Evolutionary conservation across 2,113 vertebrate species (phyloP).

Genomic region (Malurus melanocephalus): DNA sequence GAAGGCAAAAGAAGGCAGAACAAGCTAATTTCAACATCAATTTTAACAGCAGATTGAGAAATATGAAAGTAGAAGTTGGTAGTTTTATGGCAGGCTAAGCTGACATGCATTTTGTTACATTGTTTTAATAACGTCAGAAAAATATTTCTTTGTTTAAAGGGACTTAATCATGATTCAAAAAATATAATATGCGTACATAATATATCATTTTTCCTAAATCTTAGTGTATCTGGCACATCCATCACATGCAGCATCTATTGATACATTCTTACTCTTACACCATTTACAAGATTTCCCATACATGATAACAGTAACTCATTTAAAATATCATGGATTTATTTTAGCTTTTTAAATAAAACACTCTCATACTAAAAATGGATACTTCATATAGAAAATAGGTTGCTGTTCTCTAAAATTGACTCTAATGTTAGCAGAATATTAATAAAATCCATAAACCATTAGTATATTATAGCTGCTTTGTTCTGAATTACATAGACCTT

Average conservation of each 20-base stretch:
- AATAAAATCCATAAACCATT: slow-evolving; percentile 82
- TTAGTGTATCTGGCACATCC: slow-evolving; percentile 1
- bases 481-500: slow-evolving; percentile 79
- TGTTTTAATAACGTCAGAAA: background rate
- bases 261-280: slow-evolving; percentile 13
- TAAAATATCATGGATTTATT: slow-evolving; percentile 37
- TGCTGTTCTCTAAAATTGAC: slow-evolving; percentile 66
- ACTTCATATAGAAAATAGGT: slow-evolving; percentile 71
- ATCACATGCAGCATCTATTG: background rate
- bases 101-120: background rate
- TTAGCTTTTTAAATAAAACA: slow-evolving; percentile 65
- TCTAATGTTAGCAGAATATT: slow-evolving; percentile 75
- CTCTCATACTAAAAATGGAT: slow-evolving; percentile 58
- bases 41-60: background rate
- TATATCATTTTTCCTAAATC: slow-evolving; percentile 37
- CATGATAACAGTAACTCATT: slow-evolving; percentile 32
- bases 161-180: background rate
- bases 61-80: background rate
- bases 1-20: background rate
- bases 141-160: slow-evolving; percentile 44
- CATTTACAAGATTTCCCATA: background rate
- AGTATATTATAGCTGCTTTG: slow-evolving; percentile 77
- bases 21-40: background rate
- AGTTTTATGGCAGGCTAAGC: background rate
- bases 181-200: background rate